Evolutionary conservation across 2,113 vertebrate species (phyloP), one percentile per base, ranked within the genome.

Genomic region (Rhagologus leucostigma): DNA sequence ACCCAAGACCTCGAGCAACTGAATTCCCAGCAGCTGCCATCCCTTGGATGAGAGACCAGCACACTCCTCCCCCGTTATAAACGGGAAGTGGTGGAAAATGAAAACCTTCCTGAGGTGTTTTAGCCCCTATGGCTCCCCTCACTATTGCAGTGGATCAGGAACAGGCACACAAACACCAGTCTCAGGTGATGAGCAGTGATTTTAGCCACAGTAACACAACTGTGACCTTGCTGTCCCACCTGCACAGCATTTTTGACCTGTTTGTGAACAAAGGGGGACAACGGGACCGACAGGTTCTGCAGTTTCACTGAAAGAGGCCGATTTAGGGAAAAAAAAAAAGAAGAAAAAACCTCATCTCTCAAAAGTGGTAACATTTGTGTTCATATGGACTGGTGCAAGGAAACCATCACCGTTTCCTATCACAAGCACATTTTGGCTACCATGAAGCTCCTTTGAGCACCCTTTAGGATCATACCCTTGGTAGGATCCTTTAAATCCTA

Each of bases 321-420:
- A 53, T 77, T 39, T 35, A 8, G 29, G 44, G 1, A 37, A 15
- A 15, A n/a, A n/a, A 4, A 30, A 7, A 6, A 6, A 2, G 0
- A 4, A 6, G 3, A 7, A n/a, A 32, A 73, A 56, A 6, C 7
- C 12, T 8, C 16, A 53, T 19, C 11, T 91, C 44, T 65, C 92
- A 79, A 5, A 83, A 62, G 22, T 22, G 46, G 0, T 56, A 83
- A 79, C 29, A 49, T 57, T 63, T 81, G n/a, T 30, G 37, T 57
- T 92, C 22, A 23, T 11, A 22, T 2, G 13, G 68, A 46, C 13
- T 11, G 12, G 3, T 19, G 10, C 52, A 93, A 68, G 29, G 57
- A 87, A 89, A 71, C 9, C 4, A 41, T 11, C 29, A 26, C 0
- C 2, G 26, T 35, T 57, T 86, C 27, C 35, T 59, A 64, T 68